phyloP scores from a whole-genome alignment of 92 coral and sea anemone genomes.

The Phenganax subtilis region DNA sequence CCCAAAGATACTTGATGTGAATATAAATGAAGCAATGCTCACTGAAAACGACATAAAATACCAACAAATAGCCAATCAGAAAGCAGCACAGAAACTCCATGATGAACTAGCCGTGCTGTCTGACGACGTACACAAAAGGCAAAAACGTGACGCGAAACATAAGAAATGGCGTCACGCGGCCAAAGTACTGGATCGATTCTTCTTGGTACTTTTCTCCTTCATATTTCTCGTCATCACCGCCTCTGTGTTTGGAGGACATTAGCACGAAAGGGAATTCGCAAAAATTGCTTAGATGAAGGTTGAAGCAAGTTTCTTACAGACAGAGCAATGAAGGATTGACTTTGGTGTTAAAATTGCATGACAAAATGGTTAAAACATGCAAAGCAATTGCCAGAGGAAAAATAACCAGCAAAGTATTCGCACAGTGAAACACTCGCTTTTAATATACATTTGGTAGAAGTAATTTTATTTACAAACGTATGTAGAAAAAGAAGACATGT shows the following conservation, averaged over 20 bases:
- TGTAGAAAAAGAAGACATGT: background rate
- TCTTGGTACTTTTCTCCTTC: conserved; percentile 29
- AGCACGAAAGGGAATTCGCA: too few species aligned
- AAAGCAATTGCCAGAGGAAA: too few species aligned
- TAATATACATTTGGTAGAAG: background rate
- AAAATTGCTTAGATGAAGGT: too few species aligned
- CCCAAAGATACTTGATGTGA: background rate
- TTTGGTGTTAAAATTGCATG: too few species aligned
- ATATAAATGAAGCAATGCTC: background rate
- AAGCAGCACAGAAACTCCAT: background rate
- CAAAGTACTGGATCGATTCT: conserved; percentile 61
- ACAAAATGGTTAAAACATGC: too few species aligned
- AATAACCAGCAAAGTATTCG: too few species aligned
- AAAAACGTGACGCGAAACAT: conserved; percentile 37
- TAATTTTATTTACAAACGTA: background rate
- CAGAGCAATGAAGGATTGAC: too few species aligned
- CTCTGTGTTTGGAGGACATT: background rate
- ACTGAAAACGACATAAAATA: background rate
- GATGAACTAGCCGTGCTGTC: conserved; percentile 20
- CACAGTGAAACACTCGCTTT: background rate
- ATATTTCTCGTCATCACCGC: background rate
- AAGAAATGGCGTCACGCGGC: conserved; percentile 86
- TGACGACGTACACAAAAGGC: conserved; percentile 1
- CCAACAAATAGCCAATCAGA: background rate
- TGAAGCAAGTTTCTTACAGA: too few species aligned